Base-by-base conservation (phyloP, 2,888 invertebrate species). In the Chrysotoxum bicinctum region DNA sequence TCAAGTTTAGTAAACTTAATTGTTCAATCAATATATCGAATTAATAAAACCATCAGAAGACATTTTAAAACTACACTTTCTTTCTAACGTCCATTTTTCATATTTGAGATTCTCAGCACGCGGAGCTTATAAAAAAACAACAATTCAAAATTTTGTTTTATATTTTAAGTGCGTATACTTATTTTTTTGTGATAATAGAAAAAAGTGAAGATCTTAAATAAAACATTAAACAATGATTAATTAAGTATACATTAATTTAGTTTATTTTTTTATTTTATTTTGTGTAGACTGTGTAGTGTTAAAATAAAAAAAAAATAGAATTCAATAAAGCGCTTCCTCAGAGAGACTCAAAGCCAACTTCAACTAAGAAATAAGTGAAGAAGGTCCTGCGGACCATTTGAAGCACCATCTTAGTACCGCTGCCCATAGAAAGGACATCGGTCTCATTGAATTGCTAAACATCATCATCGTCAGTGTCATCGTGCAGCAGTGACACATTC, bases 1-100 rank as follows among this genome's bases (percentile, higher is more conserved):
- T 75, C 64, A 87, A 85, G 75, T 86, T 87, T 82, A 87, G 83
- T 84, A 83, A 87, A 87, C 77, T 80, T 83, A 85, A 37, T 40
- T n/a, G 43, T 43, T 70, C 87, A 87, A 87, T 87, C 74, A 74
- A 73, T 60, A 73, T 60, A 73, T 73, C 60, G 60, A 66, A 74
- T 58, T 70, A 58, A 62, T 56, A 52, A 66, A 79, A 54, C 52
- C 9, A 26, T 6, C 8, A 76, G 52, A 62, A 74, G 52, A 37
- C 62, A 83, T 52, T 50, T n/a, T 30, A 69, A 66, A 74, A 62
- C 54, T 64, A 21, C 56, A 19, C 52, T 52, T 35, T 69, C 62
- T 62, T 62, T 77, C 76, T 26, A 50, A 60, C 21, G 52, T 64
- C 30, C 16, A 32, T 58, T 52, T 37, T 66, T 8, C 48, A 66